Conservation (phyloP, 2,113 vertebrate species). For the cattle (Bos taurus) region DNA sequence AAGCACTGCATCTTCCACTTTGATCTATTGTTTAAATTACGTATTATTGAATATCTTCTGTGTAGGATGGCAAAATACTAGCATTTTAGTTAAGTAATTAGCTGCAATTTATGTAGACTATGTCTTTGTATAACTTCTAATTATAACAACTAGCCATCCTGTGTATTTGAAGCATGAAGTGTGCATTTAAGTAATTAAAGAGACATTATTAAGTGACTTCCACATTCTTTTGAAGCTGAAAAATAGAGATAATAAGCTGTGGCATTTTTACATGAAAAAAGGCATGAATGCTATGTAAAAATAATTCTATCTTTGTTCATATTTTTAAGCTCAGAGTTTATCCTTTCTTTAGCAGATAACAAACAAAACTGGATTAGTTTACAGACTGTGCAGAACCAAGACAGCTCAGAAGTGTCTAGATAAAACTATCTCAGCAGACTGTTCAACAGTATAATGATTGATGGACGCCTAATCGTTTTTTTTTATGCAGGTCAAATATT, state of each 20-base stretch:
- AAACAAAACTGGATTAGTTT: slow-evolving; percentile 69
- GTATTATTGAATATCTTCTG: not conserved
- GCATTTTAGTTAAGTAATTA: slow-evolving; percentile 51
- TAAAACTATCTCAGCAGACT: slow-evolving; percentile 50
- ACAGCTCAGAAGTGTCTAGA: slow-evolving; percentile 1
- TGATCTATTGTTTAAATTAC: slow-evolving; percentile 39
- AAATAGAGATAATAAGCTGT: slow-evolving; percentile 48
- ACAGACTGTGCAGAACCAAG: slow-evolving; percentile 10
- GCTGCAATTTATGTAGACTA: not conserved
- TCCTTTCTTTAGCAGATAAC: slow-evolving; percentile 70
- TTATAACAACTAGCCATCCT: slow-evolving; percentile 58
- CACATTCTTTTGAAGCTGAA: slow-evolving; percentile 50
- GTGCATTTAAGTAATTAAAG: slow-evolving; percentile 60
- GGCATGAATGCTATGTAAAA: slow-evolving; percentile 62
- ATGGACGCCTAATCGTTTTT: slow-evolving; percentile 49
- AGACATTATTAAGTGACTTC: slow-evolving; percentile 55
- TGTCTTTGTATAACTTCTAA: slow-evolving; percentile 60
- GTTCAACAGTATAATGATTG: slow-evolving; percentile 37
- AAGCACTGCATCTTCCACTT: not conserved
- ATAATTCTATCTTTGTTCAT: slow-evolving; percentile 74
- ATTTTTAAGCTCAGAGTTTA: slow-evolving; percentile 71
- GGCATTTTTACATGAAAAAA: slow-evolving; percentile 52
- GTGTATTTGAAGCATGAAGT: slow-evolving; percentile 40
- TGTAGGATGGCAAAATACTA: not conserved
- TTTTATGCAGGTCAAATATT: slow-evolving; percentile 66